Percentiles rank a stretch among this genome's conserved stretches.
Conservation (phyloP, 2,888 invertebrate species). For the Schizotus pectinicornis region DNA sequence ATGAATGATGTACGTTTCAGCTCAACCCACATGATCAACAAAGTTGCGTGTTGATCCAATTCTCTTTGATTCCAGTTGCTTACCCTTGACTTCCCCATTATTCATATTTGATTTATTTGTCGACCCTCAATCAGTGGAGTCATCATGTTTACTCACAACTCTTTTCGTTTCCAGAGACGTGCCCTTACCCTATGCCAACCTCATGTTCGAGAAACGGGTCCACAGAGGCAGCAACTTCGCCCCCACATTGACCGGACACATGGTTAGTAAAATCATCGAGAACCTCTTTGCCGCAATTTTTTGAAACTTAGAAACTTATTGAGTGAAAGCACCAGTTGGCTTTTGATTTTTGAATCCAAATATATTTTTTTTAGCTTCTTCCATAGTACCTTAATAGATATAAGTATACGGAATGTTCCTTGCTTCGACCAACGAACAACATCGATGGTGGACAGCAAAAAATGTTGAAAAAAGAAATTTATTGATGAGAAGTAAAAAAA, state of each 20-base stretch:
- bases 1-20: too few relatives aligned
- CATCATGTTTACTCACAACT: background rate
- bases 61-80: constrained; percentile 9
- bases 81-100: constrained; percentile 8
- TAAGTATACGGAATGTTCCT: too few relatives aligned
- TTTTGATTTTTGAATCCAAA: background rate
- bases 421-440: too few relatives aligned
- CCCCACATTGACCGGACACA: constrained; percentile 37
- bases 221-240: constrained; percentile 84
- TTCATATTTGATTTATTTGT: background rate
- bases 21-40: too few relatives aligned
- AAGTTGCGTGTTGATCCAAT: constrained; percentile 3
- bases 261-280: constrained; percentile 11
- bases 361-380: background rate
- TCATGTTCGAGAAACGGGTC: constrained; percentile 89
- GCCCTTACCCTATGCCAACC: constrained; percentile 68
- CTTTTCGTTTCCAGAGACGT: constrained; percentile 19
- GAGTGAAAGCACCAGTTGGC: background rate
- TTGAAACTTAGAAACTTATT: background rate
- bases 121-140: background rate
- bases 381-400: too few relatives aligned
- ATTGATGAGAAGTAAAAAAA: too few relatives aligned
- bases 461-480: too few relatives aligned
- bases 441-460: too few relatives aligned
- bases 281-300: background rate